These are phyloP conservation scores for Bradypus variegatus DNA, from an alignment of 2,797 vertebrate genomes.

Conservation along the genomic window DNA sequence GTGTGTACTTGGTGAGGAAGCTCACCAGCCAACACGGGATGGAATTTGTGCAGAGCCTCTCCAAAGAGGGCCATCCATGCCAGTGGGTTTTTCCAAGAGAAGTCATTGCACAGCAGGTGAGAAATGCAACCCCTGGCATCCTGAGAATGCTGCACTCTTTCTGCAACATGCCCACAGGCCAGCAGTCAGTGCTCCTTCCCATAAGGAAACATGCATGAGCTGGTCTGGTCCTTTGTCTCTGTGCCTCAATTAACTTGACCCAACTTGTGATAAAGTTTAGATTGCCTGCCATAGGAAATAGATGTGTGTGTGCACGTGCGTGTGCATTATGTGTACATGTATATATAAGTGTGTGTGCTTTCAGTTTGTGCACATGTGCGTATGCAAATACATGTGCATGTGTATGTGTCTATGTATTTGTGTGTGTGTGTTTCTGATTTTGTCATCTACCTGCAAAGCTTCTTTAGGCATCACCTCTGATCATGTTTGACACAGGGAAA, in stretches of 20 bases:
- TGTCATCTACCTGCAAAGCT: background rate
- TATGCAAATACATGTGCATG: background rate
- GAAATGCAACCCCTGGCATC: background rate
- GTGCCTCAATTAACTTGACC: background rate
- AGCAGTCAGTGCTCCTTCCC: fast-evolving
- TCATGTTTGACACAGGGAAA: background rate
- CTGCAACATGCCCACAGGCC: no score
- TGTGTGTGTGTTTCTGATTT: background rate
- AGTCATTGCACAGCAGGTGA: constrained; percentile 75
- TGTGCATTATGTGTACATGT: fast-evolving
- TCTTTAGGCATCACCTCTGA: background rate
- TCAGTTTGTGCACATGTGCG: no score
- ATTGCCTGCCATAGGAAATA: fast-evolving
- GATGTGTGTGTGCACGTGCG: background rate
- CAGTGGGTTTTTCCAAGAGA: constrained; percentile 87
- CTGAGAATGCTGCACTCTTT: background rate
- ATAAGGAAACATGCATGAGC: fast-evolving
- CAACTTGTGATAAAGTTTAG: fast-evolving
- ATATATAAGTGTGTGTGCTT: no score
- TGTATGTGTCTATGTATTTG: background rate
- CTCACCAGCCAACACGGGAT: constrained; percentile 80
- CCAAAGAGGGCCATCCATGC: constrained; percentile 55
- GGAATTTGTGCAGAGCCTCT: constrained; percentile 82
- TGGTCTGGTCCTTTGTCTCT: background rate
- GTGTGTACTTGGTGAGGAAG: constrained; percentile 86